Evolutionary conservation across 2,113 vertebrate genomes (phyloP), one percentile per base, ranked within the genome.

Genomic region (Oreochromis tanganicae): DNA sequence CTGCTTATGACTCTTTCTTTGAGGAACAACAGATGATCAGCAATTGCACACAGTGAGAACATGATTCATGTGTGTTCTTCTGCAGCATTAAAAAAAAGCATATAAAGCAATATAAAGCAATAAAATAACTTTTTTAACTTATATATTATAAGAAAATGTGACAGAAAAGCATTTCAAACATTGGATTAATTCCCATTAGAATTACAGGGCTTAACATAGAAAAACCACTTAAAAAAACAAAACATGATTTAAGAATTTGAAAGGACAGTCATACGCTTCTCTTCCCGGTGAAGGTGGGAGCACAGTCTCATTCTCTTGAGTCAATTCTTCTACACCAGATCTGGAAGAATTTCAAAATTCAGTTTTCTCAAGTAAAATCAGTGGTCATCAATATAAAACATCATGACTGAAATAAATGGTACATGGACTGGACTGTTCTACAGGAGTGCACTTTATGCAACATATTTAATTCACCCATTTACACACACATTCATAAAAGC

Each of bases 281-380:
- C 92, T 93, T 78, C 2, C 96, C 43, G 95, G 97, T 73, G 95
- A 86, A 17, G 91, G 57, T 17, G 95, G 79, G 56, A 93, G 79
- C 46, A 88, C 92, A 43, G 91, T 98, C 93, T 98, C 98, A 41
- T 92, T 93, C 89, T 95, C 91, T 43, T 61, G 96, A 89, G 87
- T 95, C 46, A 96, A 95, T 32, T 97, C 97, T 80, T 96, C 96
- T 57, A 97, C 1, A 78, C 95, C 97, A 80, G 97, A 97, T 66
- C 97, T 98, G 94, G 5, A 85, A 66, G 29, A 83, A 73, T 29
- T 3, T 8, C 1, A 79, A 50, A 84, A 54, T 54, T 4, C 14
- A 6, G 57, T 4, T 3, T 46, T 8, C 46, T 46, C 16, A 46
- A 38, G 38, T 19, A 21, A 54, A 3, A 79, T 34, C 9, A 5